These are phyloP conservation scores for Nebria salina DNA, from an alignment of 2,888 invertebrate genomes.

Conservation along the genomic window DNA sequence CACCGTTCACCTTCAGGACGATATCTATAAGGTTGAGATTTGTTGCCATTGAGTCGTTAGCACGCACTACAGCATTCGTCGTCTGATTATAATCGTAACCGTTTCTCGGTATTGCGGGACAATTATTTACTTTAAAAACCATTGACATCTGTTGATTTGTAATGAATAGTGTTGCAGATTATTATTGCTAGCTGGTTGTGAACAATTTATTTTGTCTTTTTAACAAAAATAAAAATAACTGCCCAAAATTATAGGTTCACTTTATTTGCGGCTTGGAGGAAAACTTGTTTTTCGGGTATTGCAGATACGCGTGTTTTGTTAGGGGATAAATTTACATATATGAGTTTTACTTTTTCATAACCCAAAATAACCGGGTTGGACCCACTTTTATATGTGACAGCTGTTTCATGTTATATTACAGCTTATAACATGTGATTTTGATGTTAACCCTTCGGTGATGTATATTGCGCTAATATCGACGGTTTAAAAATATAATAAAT, in stretches of 20 bases:
- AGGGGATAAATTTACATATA: not conserved
- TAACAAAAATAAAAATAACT: conserved; percentile 8
- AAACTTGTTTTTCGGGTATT: not conserved
- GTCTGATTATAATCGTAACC: conserved; percentile 42
- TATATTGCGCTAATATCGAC: not conserved
- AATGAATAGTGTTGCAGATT: conserved; percentile 29
- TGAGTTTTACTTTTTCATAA: not conserved
- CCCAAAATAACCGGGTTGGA: not conserved
- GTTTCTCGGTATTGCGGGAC: conserved; percentile 37
- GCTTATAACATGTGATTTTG: too few species aligned
- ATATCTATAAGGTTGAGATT: conserved; percentile 32
- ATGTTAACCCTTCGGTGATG: not conserved
- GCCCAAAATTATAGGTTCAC: conserved; percentile 11
- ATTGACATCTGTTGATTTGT: conserved; percentile 43
- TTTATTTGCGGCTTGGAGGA: not conserved
- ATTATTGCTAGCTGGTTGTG: not conserved
- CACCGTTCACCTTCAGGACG: conserved; percentile 7
- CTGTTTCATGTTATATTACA: not conserved
- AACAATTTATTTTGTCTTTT: conserved; percentile 10
- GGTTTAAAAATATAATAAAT: not conserved
- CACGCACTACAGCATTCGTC: conserved; percentile 23
- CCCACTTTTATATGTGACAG: not conserved
- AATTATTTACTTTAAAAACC: conserved; percentile 30
- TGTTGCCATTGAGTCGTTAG: conserved; percentile 30
- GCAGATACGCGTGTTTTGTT: not conserved